These are phyloP conservation scores for Megalops cyprinoides DNA, from an alignment of 2,797 vertebrate species.

Conservation along the genomic window DNA sequence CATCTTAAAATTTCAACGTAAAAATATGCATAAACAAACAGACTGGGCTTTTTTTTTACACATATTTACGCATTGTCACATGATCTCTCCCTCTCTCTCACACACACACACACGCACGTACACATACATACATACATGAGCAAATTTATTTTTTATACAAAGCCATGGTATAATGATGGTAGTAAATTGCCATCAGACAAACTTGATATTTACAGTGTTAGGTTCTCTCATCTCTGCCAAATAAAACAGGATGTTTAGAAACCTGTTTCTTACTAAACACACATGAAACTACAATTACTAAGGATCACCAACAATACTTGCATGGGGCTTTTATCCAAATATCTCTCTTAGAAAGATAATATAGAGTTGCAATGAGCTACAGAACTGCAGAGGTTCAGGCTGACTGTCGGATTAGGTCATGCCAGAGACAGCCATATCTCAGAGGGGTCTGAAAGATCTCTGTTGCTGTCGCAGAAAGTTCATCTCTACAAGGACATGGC, in stretches of 20 bases:
- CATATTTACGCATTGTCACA: too few relatives aligned
- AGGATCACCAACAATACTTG: too few relatives aligned
- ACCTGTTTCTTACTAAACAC: too few relatives aligned
- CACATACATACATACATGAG: not conserved
- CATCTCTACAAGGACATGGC: not conserved
- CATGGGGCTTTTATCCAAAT: not conserved
- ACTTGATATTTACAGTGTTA: too few relatives aligned
- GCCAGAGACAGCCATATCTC: constrained; percentile 61
- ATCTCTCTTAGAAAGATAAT: constrained; percentile 46
- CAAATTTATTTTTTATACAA: not conserved
- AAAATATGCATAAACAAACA: too few relatives aligned
- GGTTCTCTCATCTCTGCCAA: too few relatives aligned
- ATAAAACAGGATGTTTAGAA: too few relatives aligned
- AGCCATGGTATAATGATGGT: not conserved
- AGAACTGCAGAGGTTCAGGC: constrained; percentile 64
- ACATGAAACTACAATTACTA: too few relatives aligned
- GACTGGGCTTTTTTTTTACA: too few relatives aligned
- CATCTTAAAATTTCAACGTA: too few relatives aligned
- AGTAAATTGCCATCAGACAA: too few relatives aligned
- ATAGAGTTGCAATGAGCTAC: constrained; percentile 62
- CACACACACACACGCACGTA: constrained; percentile 18
- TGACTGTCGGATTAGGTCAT: constrained; percentile 63
- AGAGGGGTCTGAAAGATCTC: constrained; percentile 66
- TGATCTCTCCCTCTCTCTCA: not conserved
- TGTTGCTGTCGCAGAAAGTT: constrained; percentile 21